These are phyloP conservation scores for Masnerella sp. DNA, from an alignment of 2,888 invertebrate genomes.

Conservation along the genomic window DNA sequence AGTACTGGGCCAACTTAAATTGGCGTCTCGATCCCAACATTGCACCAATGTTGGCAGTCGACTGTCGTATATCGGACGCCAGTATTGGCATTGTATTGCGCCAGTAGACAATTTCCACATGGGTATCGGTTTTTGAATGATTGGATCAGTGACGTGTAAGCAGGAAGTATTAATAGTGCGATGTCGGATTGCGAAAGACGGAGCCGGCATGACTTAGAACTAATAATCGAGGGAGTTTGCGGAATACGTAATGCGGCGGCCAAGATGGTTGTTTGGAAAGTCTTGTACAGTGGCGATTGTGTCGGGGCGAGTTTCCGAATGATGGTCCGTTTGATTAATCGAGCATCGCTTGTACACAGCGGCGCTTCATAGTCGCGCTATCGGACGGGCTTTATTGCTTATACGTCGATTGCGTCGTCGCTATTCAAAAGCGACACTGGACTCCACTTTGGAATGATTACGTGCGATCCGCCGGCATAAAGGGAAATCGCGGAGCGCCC, in stretches of 20 bases:
- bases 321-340: slow-evolving; percentile 58
- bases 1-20: too few relatives aligned
- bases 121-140: too few relatives aligned
- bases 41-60: too few relatives aligned
- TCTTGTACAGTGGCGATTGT: slow-evolving; percentile 37
- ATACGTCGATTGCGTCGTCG: slow-evolving; percentile 46
- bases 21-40: too few relatives aligned
- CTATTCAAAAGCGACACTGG: slow-evolving; percentile 54
- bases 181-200: too few relatives aligned
- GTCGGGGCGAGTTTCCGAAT: slow-evolving; percentile 51
- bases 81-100: too few relatives aligned
- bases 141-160: too few relatives aligned
- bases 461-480: slow-evolving; percentile 46
- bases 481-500: slow-evolving; percentile 52
- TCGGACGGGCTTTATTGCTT: slow-evolving; percentile 47
- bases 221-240: slow-evolving; percentile 16
- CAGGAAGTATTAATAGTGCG: too few relatives aligned
- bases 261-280: slow-evolving; percentile 45
- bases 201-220: slow-evolving; percentile 13
- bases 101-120: too few relatives aligned
- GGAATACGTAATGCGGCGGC: slow-evolving; percentile 27
- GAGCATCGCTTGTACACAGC: slow-evolving; percentile 50
- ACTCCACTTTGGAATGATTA: slow-evolving; percentile 58
- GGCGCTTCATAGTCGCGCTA: slow-evolving; percentile 34
- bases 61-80: too few relatives aligned